Base-by-base conservation (phyloP, 53 echinoderm and acorn worm genomes). In the Stichopus horrens region DNA sequence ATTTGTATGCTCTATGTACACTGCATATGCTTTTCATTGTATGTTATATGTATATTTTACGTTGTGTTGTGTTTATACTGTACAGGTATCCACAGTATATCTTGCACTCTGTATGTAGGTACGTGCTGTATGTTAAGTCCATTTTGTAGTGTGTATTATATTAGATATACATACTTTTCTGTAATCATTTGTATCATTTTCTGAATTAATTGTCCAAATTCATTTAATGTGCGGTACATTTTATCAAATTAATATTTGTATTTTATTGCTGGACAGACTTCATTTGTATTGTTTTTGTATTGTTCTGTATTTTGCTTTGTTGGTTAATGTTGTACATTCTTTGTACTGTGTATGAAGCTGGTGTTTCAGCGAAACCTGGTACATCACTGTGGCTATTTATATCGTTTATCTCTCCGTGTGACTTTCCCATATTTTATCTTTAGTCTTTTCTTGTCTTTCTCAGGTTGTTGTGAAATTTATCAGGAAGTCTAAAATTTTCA, bases 391-490 rank as follows among this genome's bases (percentile, higher is more conserved):
- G 1, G n/a, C 68, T 67, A 67, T n/a, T 67, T 67, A 67, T 11
- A 14, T 67, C 4, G 68, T 67, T 67, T 67, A 85, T 86, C 23
- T 68, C 7, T 86, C 71, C 2, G 14, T 21, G 37, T 83, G 7
- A 21, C 14, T 10, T 20, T n/a, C 7, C 19, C 6, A 11, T 20
- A 86, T 77, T 52, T 63, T 51, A 11, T 53, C 19, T 77, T 52
- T 63, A 18, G 6, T 53, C 19, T 21, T 52, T 6, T 52, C 65
- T 18, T 86, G 71, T 14, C 76, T 54, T 60, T 60, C 78, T 23
- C 79, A 98, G 99, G 94, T 98, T 21, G 94, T 96, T 37, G 99
- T 98, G 5, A 98, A 98, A 81, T 98, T 98, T 83, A 98, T 98
- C 76, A 91, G 96, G 9, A 94, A 94, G 85, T 77, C 88, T 55